phyloP scores from a whole-genome alignment of 2,888 invertebrate genomes.

The Pristionchus fissidentatus region DNA sequence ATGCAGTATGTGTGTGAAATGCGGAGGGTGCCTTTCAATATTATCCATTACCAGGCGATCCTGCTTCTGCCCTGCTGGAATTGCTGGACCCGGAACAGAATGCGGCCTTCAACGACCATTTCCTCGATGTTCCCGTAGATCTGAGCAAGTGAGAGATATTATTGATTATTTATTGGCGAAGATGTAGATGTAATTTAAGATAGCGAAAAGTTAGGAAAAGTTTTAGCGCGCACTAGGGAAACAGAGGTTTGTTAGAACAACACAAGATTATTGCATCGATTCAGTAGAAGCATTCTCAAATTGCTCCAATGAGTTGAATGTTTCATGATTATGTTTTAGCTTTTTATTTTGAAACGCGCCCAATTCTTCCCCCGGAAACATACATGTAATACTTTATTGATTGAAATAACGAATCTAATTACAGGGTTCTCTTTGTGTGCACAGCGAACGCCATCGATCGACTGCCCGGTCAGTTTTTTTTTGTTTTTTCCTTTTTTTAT shows the following conservation, averaged over 20 bases:
- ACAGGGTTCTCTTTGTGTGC: constrained; percentile 91
- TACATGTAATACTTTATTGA: constrained; percentile 66
- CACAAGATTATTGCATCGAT: no score
- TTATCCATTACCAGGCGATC: constrained; percentile 82
- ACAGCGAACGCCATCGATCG: constrained; percentile 96
- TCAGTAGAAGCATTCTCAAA: no score
- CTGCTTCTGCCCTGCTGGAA: constrained; percentile 95
- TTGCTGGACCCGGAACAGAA: constrained; percentile 99
- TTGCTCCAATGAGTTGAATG: no score
- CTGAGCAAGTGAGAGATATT: constrained; percentile 85
- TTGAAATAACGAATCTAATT: not conserved
- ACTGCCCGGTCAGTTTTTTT: constrained; percentile 82
- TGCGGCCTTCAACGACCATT: constrained; percentile 96
- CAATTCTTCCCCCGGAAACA: no score
- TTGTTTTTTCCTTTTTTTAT: not conserved
- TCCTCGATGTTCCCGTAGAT: constrained; percentile 96
- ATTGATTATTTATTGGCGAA: not conserved
- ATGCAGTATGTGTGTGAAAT: no score
- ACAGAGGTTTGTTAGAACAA: no score
- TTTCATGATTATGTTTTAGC: no score
- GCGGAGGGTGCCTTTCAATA: no score
- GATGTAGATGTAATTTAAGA: not conserved
- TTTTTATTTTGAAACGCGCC: no score
- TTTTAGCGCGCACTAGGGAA: no score
- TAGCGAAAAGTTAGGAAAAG: not conserved